Base-by-base conservation (phyloP, 1,140 invertebrate genomes). In the Harpegnathos saltator region DNA sequence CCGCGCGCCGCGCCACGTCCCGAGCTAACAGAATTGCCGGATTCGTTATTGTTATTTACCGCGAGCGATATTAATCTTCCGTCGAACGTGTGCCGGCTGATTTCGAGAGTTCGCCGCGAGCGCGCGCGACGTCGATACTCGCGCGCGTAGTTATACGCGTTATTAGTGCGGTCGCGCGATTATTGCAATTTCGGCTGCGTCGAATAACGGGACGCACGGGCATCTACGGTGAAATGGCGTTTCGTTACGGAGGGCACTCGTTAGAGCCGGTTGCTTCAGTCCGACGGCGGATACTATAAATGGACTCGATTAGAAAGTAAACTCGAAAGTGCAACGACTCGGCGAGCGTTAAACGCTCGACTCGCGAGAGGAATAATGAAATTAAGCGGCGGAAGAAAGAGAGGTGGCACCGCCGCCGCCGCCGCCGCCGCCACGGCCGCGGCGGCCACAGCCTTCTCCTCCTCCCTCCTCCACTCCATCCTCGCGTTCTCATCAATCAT, bases 21-120 rank as follows among this genome's bases (percentile, higher is more conserved):
- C 24, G 33, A 56, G 48, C 54, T 85, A 83, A 84, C 78, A 33
- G 65, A 85, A 85, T 78, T 78, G 72, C 54, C 38, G 26, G 66
- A 85, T 85, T 65, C 33, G 48, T 50, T n/a, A n/a, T n/a, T 26
- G 62, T 83, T 85, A 84, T 83, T 83, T 85, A 73, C 61, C 9
- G 19, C 50, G 17, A 17, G 24, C 26, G 44, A 72, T 66, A 83
- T 83, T 77, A 69, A 77, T 62, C 24, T 72, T 48, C 56, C 61
- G 7, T 9, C 61, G 61, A 48, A 17, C 62, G 52, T 66, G 26
- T 56, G 50, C 52, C 48, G 22, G n/a, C 17, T n/a, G 22, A 69
- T 22, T 44, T 17, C 50, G 19, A 78, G 29, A 68, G n/a, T n/a
- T 26, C 17, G 62, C 11, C 22, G 15, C 22, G 15, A n/a, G 24